A percentile compares a stretch with the other conserved stretches of the same genome.
Evolutionary conservation across 2,888 invertebrate species (phyloP).

Genomic region (Pelosia muscerda): DNA sequence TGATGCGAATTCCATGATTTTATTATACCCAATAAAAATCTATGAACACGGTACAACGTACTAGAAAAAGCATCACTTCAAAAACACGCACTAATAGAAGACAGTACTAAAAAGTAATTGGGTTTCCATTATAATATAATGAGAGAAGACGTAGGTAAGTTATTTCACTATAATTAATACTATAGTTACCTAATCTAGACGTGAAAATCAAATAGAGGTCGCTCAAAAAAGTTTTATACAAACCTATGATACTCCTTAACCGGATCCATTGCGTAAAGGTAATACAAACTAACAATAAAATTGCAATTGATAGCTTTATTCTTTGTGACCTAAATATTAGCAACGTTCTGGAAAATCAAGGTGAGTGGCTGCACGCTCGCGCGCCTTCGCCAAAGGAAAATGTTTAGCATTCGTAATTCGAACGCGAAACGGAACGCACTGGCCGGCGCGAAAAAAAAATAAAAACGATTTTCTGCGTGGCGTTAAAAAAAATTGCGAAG

Average conservation of each 20-base stretch:
- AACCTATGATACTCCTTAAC: conserved; percentile 18
- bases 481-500: conserved; percentile 42
- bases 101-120: too few relatives aligned
- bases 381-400: conserved; percentile 59
- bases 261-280: conserved; percentile 14
- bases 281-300: conserved; percentile 22
- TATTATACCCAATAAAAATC: too few relatives aligned
- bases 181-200: conserved; percentile 3
- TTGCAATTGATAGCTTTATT: conserved; percentile 27
- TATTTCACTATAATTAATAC: too few relatives aligned
- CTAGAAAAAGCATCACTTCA: too few relatives aligned
- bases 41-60: too few relatives aligned
- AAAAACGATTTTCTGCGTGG: conserved; percentile 9
- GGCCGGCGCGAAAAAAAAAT: conserved; percentile 24
- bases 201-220: neutral
- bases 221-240: neutral
- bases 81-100: too few relatives aligned
- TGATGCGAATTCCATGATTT: too few relatives aligned
- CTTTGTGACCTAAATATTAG: conserved; percentile 32
- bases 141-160: neutral
- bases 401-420: conserved; percentile 65
- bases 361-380: conserved; percentile 60
- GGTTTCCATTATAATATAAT: neutral
- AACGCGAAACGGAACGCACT: conserved; percentile 66
- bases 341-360: conserved; percentile 72